Evolutionary conservation across 2,113 vertebrate species (phyloP).

Genomic region (Eurypyga helias): DNA sequence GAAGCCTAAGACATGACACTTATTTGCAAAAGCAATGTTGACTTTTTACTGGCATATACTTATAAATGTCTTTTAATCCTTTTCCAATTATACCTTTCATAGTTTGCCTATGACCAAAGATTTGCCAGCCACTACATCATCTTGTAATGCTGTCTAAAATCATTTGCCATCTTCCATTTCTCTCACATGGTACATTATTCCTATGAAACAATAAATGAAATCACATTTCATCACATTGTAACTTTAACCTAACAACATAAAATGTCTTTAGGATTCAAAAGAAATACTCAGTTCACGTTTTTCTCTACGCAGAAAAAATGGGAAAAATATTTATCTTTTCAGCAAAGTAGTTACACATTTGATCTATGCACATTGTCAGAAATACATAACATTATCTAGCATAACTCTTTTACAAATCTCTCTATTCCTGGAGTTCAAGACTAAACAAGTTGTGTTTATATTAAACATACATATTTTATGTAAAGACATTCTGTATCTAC

Average conservation of each 20-base stretch:
- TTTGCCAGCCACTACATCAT: not conserved
- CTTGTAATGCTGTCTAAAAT: not conserved
- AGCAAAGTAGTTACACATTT: not conserved
- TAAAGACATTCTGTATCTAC: rapidly evolving
- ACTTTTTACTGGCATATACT: not conserved
- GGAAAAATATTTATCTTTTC: not conserved
- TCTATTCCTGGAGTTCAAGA: not conserved
- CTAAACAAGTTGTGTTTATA: not conserved
- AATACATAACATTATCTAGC: not conserved
- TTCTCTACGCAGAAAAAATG: not conserved
- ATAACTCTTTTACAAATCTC: not conserved
- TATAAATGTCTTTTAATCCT: not conserved
- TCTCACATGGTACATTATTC: not conserved
- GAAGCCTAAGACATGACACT: not conserved
- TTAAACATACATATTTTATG: too few species aligned
- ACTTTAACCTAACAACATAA: not conserved
- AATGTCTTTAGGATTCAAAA: not conserved
- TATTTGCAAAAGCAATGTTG: not conserved
- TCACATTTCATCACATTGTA: not conserved
- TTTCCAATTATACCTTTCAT: not conserved
- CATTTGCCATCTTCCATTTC: not conserved
- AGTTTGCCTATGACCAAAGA: not conserved
- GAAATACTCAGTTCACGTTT: not conserved
- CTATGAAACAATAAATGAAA: not conserved
- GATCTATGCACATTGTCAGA: not conserved